phyloP scores from a whole-genome alignment of 2,113 vertebrate species.

The Tangachromis dhanisi region DNA sequence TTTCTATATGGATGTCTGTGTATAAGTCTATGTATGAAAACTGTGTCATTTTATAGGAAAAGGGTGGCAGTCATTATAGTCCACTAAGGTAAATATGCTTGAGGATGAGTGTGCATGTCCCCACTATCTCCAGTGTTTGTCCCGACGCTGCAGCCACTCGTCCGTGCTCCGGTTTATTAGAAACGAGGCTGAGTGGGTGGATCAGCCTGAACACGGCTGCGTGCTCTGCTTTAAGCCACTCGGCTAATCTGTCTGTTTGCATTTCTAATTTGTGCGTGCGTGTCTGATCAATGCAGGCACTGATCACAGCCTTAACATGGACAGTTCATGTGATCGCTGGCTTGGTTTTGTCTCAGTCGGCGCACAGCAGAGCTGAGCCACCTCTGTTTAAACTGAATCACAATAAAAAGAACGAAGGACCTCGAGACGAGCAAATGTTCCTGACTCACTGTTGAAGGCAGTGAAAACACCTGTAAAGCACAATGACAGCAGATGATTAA shows the following conservation, averaged over 20 bases:
- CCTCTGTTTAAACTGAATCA: background rate
- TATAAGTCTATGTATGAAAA: background rate
- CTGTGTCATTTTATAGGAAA: background rate
- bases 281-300: background rate
- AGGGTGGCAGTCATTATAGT: background rate
- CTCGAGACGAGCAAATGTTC: background rate
- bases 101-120: background rate
- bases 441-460: background rate
- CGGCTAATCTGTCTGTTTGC: background rate
- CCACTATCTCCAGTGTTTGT: background rate
- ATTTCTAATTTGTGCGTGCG: background rate
- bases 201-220: background rate
- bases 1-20: background rate
- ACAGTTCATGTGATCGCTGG: background rate
- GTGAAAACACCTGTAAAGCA: background rate
- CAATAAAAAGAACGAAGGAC: background rate
- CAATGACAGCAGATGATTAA: background rate
- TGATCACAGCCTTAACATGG: background rate
- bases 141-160: background rate
- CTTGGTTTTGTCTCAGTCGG: background rate
- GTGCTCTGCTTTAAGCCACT: slow-evolving; percentile 1
- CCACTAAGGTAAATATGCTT: background rate
- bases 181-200: background rate
- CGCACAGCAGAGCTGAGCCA: background rate
- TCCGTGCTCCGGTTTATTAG: background rate